phyloP scores from a whole-genome alignment of 2,888 invertebrate genomes.

The Pyralis farinalis region DNA sequence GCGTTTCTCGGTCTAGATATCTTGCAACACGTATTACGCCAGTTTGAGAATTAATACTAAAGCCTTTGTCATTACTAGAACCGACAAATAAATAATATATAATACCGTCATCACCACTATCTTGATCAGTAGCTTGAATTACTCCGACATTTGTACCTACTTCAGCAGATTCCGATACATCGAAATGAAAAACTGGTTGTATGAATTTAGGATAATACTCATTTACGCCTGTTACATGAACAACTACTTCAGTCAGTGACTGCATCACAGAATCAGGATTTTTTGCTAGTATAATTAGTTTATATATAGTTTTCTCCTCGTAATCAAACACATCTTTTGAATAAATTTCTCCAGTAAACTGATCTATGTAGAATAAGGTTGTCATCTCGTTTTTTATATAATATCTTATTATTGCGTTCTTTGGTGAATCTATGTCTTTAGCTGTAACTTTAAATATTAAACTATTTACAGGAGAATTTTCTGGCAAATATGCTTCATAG shows the following conservation, averaged over 20 bases:
- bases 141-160: conserved; percentile 92
- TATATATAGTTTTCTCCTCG: conserved; percentile 89
- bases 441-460: conserved; percentile 89
- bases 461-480: conserved; percentile 89
- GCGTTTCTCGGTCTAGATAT: conserved; percentile 92
- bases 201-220: conserved; percentile 94
- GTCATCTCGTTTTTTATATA: conserved; percentile 89
- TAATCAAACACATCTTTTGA: conserved; percentile 92
- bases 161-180: conserved; percentile 94
- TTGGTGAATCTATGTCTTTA: conserved; percentile 92
- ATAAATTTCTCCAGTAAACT: conserved; percentile 87
- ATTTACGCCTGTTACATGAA: conserved; percentile 92
- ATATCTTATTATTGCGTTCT: conserved; percentile 92
- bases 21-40: conserved; percentile 92
- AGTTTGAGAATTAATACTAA: conserved; percentile 90
- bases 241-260: conserved; percentile 85
- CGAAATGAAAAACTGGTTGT: conserved; percentile 94
- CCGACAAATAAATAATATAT: conserved; percentile 96
- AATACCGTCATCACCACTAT: conserved; percentile 92
- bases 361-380: conserved; percentile 88
- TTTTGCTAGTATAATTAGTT: conserved; percentile 88
- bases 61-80: conserved; percentile 95
- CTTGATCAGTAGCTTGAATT: conserved; percentile 94
- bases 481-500: conserved; percentile 89
- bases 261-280: conserved; percentile 93